Evolutionary conservation across 2,888 invertebrate genomes (phyloP).

Genomic region (Stenolophus ochropezus): DNA sequence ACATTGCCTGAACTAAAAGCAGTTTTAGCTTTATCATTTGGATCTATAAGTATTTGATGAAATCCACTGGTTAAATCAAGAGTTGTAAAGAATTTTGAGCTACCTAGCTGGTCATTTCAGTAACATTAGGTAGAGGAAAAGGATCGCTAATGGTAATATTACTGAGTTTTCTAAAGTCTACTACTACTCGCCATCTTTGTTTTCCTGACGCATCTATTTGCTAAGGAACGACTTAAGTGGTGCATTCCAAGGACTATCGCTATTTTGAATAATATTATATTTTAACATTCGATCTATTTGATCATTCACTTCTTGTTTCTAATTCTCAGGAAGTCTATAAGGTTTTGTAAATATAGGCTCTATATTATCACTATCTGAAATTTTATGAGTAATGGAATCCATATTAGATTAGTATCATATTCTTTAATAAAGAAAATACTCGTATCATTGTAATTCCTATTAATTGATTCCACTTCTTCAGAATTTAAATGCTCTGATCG

Average conservation of each 20-base stretch:
- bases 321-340: not conserved
- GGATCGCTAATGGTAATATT: constrained; percentile 62
- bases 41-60: constrained; percentile 52
- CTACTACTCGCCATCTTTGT: too few species aligned
- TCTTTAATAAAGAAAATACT: not conserved
- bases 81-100: constrained; percentile 62
- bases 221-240: constrained; percentile 62
- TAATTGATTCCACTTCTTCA: not conserved
- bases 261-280: constrained; percentile 45
- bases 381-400: not conserved
- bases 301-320: constrained; percentile 15
- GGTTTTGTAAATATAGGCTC: not conserved
- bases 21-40: constrained; percentile 62
- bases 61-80: too few species aligned
- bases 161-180: constrained; percentile 63
- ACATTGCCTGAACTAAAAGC: constrained; percentile 64
- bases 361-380: not conserved
- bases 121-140: too few species aligned
- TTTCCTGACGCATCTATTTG: too few species aligned
- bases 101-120: too few species aligned
- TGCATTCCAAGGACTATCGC: constrained; percentile 60
- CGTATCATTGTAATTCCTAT: not conserved
- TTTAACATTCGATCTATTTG: constrained; percentile 53
- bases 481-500: not conserved
- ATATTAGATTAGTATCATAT: not conserved